Conservation (phyloP, 2,888 invertebrate genomes). For the Phyllotreta striolata region DNA sequence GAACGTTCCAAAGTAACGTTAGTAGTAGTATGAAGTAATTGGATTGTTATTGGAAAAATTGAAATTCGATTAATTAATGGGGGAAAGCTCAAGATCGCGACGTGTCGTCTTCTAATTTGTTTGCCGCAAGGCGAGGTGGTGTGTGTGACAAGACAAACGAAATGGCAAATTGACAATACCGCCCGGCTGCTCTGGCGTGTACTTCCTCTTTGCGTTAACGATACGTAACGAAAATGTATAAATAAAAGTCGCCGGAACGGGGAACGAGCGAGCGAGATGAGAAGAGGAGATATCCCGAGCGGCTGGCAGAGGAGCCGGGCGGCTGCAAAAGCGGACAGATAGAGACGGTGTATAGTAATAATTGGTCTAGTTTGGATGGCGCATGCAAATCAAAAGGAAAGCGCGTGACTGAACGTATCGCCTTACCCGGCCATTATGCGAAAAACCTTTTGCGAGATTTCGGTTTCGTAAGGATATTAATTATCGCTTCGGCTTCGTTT, state of each 20-base stretch:
- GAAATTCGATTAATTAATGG: slow-evolving; percentile 7
- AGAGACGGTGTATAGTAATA: slow-evolving; percentile 50
- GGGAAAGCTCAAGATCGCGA: slow-evolving; percentile 48
- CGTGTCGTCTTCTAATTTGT: slow-evolving; percentile 50
- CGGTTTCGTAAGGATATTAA: slow-evolving; percentile 53
- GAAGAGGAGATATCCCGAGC: slow-evolving; percentile 10
- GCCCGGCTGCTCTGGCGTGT: slow-evolving; percentile 31
- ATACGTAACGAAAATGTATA: slow-evolving; percentile 57
- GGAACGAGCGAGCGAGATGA: slow-evolving; percentile 10
- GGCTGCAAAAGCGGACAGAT: slow-evolving; percentile 56
- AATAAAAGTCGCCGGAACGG: slow-evolving; percentile 51
- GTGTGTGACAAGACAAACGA: slow-evolving; percentile 37
- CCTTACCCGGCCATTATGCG: slow-evolving; percentile 51
- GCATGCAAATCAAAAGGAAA: slow-evolving; percentile 59
- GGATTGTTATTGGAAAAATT: too few species aligned
- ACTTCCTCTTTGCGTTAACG: slow-evolving; percentile 54
- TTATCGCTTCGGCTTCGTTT: slow-evolving; percentile 45
- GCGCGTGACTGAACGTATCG: slow-evolving; percentile 61
- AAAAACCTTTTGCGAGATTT: slow-evolving; percentile 40
- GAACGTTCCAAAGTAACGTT: too few species aligned
- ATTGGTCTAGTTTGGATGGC: slow-evolving; percentile 60
- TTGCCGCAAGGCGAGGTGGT: slow-evolving; percentile 44
- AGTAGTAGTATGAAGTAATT: too few species aligned
- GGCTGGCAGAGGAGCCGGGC: slow-evolving; percentile 31
- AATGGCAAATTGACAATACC: slow-evolving; percentile 39